These are phyloP conservation scores for Brachionus sp. DNA, from an alignment of 1,140 invertebrate species.

Conservation along the genomic window DNA sequence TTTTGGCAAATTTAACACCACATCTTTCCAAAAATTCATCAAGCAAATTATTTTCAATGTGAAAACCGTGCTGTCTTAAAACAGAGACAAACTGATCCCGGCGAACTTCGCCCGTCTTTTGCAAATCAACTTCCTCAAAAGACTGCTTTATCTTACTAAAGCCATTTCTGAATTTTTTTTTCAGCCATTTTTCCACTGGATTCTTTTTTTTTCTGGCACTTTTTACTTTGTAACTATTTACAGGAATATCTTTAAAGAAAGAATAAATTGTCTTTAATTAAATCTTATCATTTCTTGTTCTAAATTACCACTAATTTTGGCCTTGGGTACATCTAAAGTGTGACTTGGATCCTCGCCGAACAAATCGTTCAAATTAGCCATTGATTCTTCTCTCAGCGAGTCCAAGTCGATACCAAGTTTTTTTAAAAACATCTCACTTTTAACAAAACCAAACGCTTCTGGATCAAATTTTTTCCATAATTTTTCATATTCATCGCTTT, in stretches of 20 bases:
- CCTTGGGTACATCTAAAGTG: not conserved
- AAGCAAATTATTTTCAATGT: constrained; percentile 54
- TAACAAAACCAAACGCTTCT: constrained; percentile 15
- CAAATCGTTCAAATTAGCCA: constrained; percentile 4
- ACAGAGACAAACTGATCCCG: constrained; percentile 48
- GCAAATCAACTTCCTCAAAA: constrained; percentile 55
- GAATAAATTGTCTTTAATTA: not conserved
- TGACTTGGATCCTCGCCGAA: not conserved
- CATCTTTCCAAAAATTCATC: constrained; percentile 56
- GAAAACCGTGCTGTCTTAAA: constrained; percentile 52
- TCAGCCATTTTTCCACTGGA: constrained; percentile 56
- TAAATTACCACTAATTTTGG: not conserved
- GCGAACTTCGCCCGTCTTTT: constrained; percentile 52
- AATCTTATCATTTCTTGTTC: not conserved
- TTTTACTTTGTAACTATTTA: constrained; percentile 30
- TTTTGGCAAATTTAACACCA: constrained; percentile 50
- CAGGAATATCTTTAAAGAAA: not conserved
- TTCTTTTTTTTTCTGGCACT: constrained; percentile 4
- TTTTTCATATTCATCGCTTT: constrained; percentile 57
- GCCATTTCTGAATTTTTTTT: constrained; percentile 59
- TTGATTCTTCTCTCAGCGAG: not conserved
- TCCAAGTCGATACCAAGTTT: constrained; percentile 19
- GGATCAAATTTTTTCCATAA: constrained; percentile 52
- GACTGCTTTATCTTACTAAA: constrained; percentile 54
- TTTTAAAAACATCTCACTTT: not conserved